Evolutionary conservation across 2,888 invertebrate genomes (phyloP).

Genomic region (Thelaira solivaga): DNA sequence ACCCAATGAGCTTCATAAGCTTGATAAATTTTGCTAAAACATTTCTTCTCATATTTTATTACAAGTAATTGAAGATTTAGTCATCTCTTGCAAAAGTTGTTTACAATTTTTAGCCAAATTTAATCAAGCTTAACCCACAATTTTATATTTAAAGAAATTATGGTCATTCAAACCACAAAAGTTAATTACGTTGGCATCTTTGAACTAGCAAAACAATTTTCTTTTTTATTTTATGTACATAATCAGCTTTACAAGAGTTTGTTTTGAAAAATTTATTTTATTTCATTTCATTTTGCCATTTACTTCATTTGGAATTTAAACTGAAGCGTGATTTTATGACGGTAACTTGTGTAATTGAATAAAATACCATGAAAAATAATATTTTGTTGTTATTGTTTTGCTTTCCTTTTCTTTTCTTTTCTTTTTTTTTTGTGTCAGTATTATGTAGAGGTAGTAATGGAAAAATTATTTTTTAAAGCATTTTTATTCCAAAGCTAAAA

Average conservation of each 20-base stretch:
- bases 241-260: background rate
- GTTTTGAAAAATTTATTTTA: background rate
- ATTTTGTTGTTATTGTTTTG: constrained; percentile 12
- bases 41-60: no score
- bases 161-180: no score
- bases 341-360: background rate
- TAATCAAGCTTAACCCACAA: no score
- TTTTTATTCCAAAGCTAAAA: background rate
- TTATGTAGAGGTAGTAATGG: background rate
- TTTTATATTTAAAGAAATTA: no score
- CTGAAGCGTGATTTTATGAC: background rate
- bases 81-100: no score
- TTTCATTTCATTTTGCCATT: background rate
- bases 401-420: background rate
- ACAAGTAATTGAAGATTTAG: no score
- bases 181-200: no score
- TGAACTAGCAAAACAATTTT: no score
- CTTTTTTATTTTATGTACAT: no score
- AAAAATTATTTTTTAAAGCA: constrained; percentile 2
- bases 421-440: background rate
- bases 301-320: constrained; percentile 13
- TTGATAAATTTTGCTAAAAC: no score
- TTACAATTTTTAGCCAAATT: no score
- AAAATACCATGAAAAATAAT: constrained; percentile 15
- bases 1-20: no score